These are phyloP conservation scores for Corythaixoides concolor DNA, from an alignment of 2,113 vertebrate species.

Conservation along the genomic window DNA sequence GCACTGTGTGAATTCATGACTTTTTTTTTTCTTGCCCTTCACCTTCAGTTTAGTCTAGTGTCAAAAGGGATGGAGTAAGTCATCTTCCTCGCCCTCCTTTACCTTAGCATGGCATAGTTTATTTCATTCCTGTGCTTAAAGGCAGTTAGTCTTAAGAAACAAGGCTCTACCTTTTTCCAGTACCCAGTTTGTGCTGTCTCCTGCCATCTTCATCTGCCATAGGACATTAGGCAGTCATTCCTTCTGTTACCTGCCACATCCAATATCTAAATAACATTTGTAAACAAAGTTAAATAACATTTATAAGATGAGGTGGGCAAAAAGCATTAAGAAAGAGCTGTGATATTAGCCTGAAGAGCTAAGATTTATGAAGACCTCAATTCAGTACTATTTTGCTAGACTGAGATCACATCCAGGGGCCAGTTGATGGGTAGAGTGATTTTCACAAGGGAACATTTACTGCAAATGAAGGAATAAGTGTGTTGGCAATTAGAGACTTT, in stretches of 20 bases:
- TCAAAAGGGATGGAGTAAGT: background rate
- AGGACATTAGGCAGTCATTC: background rate
- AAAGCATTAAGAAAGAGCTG: background rate
- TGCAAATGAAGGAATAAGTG: slow-evolving; percentile 44
- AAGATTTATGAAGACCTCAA: slow-evolving; percentile 6
- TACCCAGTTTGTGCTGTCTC: background rate
- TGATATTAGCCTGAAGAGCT: background rate
- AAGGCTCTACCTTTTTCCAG: background rate
- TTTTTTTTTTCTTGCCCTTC: background rate
- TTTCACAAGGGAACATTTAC: slow-evolving; percentile 48
- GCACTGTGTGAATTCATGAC: background rate
- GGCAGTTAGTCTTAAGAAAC: background rate
- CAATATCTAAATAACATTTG: background rate
- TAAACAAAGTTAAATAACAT: background rate
- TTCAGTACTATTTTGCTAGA: background rate
- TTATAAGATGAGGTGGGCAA: background rate
- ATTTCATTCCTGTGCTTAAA: background rate
- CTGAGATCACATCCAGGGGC: background rate
- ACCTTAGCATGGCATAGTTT: background rate
- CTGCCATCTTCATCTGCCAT: background rate
- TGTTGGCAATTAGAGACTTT: slow-evolving; percentile 48
- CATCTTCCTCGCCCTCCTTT: background rate
- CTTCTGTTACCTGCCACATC: accelerated
- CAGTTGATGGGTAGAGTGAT: background rate
- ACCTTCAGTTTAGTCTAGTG: background rate